Evolutionary conservation across 2,797 vertebrate genomes (phyloP).

Genomic region (Hylomyscus alleni): DNA sequence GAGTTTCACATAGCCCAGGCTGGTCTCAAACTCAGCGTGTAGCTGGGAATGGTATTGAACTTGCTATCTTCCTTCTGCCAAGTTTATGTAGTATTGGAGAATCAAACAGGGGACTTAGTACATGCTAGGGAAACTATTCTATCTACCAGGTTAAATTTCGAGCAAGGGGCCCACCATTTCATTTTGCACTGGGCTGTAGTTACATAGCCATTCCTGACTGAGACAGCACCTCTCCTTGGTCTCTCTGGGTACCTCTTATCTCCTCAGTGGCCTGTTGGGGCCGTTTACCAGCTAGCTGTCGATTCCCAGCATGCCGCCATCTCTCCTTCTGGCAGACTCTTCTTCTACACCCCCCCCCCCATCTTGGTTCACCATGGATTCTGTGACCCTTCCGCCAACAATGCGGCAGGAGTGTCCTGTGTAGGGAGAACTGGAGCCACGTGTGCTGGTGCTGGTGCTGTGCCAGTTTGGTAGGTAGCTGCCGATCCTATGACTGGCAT

Average conservation of each 20-base stretch:
- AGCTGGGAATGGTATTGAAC: not conserved
- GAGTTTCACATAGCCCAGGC: not conserved
- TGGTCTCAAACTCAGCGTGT: not conserved
- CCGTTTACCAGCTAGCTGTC: not conserved
- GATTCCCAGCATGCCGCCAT: not conserved
- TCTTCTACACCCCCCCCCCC: not conserved
- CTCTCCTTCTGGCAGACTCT: conserved; percentile 9
- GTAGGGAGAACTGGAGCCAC: not conserved
- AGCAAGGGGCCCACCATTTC: not conserved
- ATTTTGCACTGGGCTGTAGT: not conserved
- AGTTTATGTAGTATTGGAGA: not conserved
- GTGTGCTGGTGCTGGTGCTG: not conserved
- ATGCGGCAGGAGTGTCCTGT: not conserved
- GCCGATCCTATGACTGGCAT: not conserved
- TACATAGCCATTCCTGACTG: not conserved
- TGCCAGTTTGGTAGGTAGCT: not conserved
- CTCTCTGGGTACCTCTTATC: not conserved
- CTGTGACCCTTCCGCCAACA: not conserved
- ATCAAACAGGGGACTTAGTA: not conserved
- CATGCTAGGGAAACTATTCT: not conserved
- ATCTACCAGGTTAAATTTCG: not conserved
- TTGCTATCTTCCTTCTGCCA: not conserved
- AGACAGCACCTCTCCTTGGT: not conserved
- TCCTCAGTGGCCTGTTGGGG: not conserved
- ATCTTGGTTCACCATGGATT: not conserved